Evolutionary conservation across 2,113 vertebrate genomes (phyloP).

Genomic region (Dromas ardeola): DNA sequence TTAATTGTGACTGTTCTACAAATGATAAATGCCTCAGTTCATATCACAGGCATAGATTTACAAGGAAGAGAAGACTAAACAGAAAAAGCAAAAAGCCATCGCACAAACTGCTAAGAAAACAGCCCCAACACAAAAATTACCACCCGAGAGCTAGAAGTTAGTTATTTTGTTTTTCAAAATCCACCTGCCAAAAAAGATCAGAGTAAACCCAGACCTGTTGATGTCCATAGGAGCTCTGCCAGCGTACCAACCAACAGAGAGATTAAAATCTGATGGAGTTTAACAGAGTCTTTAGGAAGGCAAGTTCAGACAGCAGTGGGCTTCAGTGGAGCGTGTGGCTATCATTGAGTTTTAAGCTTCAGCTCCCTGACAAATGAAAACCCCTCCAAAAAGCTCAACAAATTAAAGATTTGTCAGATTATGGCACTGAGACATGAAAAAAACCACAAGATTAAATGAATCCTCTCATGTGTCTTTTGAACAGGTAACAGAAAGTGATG

Average conservation of each 20-base stretch:
- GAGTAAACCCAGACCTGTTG: neutral
- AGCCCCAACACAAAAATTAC: neutral
- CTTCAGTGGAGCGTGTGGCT: neutral
- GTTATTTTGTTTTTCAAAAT: neutral
- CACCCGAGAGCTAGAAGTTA: neutral
- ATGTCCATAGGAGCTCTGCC: neutral
- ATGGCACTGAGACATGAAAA: neutral
- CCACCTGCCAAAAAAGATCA: neutral
- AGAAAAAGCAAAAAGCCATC: neutral
- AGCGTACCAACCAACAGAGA: neutral
- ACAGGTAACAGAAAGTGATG: neutral
- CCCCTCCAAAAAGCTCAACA: neutral
- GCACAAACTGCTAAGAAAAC: neutral
- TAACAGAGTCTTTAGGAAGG: neutral
- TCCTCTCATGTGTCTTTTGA: neutral
- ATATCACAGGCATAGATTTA: neutral
- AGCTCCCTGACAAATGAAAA: neutral
- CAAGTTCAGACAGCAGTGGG: neutral
- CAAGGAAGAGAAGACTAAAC: neutral
- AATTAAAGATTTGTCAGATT: neutral
- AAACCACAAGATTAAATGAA: neutral
- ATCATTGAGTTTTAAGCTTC: neutral
- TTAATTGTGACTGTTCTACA: neutral
- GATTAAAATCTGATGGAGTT: neutral
- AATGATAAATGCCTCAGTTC: neutral